Evolutionary conservation across 2,888 invertebrate species (phyloP).

Genomic region (Pandemis corylana): DNA sequence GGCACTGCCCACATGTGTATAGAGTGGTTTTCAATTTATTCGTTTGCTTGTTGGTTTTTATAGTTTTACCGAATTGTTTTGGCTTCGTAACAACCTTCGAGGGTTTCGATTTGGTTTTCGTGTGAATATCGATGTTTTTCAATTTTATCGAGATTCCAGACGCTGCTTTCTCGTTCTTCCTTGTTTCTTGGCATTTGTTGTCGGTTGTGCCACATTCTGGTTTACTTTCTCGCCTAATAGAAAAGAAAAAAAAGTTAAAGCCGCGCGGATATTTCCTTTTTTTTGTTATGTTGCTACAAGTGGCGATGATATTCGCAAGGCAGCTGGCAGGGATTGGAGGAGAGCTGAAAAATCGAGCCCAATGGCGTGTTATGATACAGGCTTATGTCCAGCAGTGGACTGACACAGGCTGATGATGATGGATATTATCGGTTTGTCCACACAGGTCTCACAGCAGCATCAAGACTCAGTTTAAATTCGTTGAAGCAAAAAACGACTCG

Average conservation of each 20-base stretch:
- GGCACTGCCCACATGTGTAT: conserved; percentile 10
- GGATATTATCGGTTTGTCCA: too few relatives aligned
- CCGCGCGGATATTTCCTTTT: too few relatives aligned
- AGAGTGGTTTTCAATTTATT: background rate
- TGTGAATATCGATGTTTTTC: background rate
- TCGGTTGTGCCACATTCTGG: background rate
- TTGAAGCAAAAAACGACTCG: too few relatives aligned
- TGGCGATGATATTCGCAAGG: too few relatives aligned
- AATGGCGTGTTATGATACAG: too few relatives aligned
- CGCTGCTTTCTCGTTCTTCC: background rate
- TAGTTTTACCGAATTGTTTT: background rate
- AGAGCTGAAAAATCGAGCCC: too few relatives aligned
- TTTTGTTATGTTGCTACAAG: too few relatives aligned
- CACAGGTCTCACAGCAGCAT: too few relatives aligned
- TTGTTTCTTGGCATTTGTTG: background rate
- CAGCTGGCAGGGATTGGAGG: too few relatives aligned
- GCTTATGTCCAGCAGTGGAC: too few relatives aligned
- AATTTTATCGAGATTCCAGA: background rate
- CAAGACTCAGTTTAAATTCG: too few relatives aligned
- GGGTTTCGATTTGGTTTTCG: background rate
- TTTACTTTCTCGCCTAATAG: background rate
- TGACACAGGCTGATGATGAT: too few relatives aligned
- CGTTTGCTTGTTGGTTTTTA: background rate
- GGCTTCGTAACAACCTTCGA: background rate
- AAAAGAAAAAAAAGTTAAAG: background rate